Evolutionary conservation across 2,888 invertebrate species (phyloP).

Genomic region (Cybosia mesomella): DNA sequence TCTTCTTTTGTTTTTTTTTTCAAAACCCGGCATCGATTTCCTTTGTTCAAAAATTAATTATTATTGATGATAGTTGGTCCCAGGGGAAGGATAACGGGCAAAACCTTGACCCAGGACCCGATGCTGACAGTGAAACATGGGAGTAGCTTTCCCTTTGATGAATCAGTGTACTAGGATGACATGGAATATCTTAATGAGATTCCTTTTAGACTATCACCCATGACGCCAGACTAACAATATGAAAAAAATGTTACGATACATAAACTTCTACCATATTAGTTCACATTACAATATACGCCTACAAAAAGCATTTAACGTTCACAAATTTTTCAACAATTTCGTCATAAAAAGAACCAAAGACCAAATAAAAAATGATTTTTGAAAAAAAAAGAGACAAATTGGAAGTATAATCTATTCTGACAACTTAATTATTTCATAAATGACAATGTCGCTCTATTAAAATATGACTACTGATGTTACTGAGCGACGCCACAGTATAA

Average conservation of each 20-base stretch:
- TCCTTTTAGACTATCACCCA: too few relatives aligned
- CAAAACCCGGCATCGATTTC: background rate
- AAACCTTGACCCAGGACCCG: background rate
- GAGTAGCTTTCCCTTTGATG: background rate
- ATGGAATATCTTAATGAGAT: background rate
- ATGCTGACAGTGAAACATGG: background rate
- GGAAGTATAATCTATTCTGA: background rate
- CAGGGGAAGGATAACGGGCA: background rate
- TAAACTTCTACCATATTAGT: background rate
- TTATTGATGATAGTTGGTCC: slow-evolving; percentile 1
- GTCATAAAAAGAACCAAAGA: background rate
- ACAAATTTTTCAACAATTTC: background rate
- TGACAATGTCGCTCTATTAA: slow-evolving; percentile 30
- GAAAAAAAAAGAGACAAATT: slow-evolving; percentile 2
- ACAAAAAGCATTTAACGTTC: background rate
- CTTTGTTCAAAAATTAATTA: background rate
- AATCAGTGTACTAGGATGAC: background rate
- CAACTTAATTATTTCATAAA: background rate
- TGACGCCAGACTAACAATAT: background rate
- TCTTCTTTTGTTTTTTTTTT: background rate
- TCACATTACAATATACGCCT: background rate
- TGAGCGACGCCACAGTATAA: slow-evolving; percentile 17
- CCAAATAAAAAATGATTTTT: background rate
- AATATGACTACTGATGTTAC: slow-evolving; percentile 43
- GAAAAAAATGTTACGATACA: background rate